Evolutionary conservation across 2,113 vertebrate species (phyloP).

Genomic region (Rhagologus leucostigma): DNA sequence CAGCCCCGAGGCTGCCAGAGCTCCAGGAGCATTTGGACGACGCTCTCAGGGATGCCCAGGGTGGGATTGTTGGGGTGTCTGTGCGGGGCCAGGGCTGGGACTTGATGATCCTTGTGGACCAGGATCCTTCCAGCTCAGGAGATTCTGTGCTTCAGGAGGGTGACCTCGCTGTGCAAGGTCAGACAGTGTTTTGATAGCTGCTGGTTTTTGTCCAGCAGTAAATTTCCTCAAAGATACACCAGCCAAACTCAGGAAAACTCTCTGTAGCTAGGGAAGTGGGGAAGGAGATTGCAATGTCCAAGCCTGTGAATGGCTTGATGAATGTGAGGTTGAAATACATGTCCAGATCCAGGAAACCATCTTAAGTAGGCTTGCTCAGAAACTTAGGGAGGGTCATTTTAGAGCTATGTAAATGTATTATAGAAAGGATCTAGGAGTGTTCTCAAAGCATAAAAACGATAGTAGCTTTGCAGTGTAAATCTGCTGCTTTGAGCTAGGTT

Average conservation of each 20-base stretch:
- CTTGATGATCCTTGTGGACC: not conserved
- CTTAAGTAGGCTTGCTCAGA: not conserved
- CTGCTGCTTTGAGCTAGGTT: not conserved
- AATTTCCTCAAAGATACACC: not conserved
- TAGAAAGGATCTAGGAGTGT: not conserved
- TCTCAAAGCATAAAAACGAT: not conserved
- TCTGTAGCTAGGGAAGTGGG: not conserved
- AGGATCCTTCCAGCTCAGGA: not conserved
- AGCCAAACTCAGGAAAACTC: not conserved
- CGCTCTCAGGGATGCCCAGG: accelerated
- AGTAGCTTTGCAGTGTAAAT: not conserved
- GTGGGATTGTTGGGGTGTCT: not conserved
- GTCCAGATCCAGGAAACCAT: not conserved
- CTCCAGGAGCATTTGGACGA: accelerated
- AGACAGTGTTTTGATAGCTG: not conserved
- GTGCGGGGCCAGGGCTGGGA: not conserved
- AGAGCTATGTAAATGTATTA: not conserved
- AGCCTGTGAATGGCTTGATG: not conserved
- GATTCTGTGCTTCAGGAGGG: not conserved
- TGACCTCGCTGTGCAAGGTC: not conserved
- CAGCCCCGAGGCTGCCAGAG: accelerated
- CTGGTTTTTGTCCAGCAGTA: not conserved
- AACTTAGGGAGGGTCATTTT: not conserved
- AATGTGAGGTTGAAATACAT: not conserved
- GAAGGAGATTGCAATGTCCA: not conserved